Base-by-base conservation (phyloP, 2,797 vertebrate species). In the Nannoperca australis region DNA sequence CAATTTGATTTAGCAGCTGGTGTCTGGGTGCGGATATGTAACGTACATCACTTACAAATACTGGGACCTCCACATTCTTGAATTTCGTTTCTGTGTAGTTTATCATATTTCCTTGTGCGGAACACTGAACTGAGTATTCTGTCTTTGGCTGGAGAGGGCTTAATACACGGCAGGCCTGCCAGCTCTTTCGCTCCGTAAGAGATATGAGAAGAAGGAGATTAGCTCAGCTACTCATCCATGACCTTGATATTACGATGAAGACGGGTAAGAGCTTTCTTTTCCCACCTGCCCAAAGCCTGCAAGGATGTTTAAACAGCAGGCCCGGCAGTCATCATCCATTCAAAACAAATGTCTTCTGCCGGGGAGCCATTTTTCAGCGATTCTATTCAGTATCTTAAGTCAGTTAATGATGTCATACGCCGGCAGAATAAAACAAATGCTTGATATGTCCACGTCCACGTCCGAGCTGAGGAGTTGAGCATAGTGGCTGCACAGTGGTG, bases 191-290 rank as follows among this genome's bases (percentile, higher is more conserved):
- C 87, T 88, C 84, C 66, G 82, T 90, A 91, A 92, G 87, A 93
- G 86, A 92, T 92, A 92, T 88, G 91, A 92, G 90, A 85, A 92
- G 91, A 88, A 88, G 90, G 84, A 93, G 89, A 94, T 94, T 92
- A 94, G 92, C 88, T 90, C 78, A 90, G 92, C 90, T 92, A 89
- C 85, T 91, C 93, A 93, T 90, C 91, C 90, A 73, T 93, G 92
- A 94, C 92, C 94, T 94, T 92, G 92, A 92, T 91, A 93, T 94
- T 91, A 89, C 84, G 86, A 94, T 92, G 90, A 92, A 93, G 91
- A 94, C 70, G 73, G 91, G 94, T 94, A 92, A 92, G 89, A 86
- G 92, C 87, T 86, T 91, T 92, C 91, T 90, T 89, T 83, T 77
- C 92, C 88, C 90, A 93, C 93, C 91, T 91, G 92, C 88, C 85